Evolutionary conservation across 2,888 invertebrate genomes (phyloP).

Genomic region (Drosophila fungiperda): DNA sequence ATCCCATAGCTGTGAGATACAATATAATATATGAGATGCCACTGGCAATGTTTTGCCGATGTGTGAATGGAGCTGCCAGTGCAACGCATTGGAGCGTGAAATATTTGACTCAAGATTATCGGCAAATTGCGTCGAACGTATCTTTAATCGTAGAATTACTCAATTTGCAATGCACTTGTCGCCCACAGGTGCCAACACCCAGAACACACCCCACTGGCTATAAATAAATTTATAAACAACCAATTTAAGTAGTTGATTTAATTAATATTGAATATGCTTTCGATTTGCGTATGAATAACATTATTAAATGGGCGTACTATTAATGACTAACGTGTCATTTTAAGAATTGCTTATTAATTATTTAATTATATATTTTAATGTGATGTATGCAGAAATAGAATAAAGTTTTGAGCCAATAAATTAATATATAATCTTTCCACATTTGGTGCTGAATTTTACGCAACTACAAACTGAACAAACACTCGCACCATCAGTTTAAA

Average conservation of each 20-base stretch:
- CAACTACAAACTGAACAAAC: constrained; percentile 3
- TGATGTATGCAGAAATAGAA: not conserved
- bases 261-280: constrained; percentile 15
- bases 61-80: constrained; percentile 40
- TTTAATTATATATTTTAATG: not conserved
- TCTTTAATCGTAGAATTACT: constrained; percentile 34
- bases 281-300: not conserved
- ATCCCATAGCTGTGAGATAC: constrained; percentile 51
- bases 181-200: constrained; percentile 56
- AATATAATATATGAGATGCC: constrained; percentile 45
- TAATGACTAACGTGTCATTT: not conserved
- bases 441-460: not conserved
- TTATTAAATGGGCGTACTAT: not conserved
- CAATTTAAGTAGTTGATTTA: constrained; percentile 41
- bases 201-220: constrained; percentile 56
- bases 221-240: constrained; percentile 16
- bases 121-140: constrained; percentile 17
- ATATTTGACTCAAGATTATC: constrained; percentile 36
- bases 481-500: constrained; percentile 5
- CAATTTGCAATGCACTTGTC: constrained; percentile 49
- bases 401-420: not conserved
- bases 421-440: not conserved
- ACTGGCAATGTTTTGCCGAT: constrained; percentile 19
- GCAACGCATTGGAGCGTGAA: constrained; percentile 65
- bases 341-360: not conserved